Conservation (phyloP, 2,888 invertebrate genomes). For the Pandemis corylana region DNA sequence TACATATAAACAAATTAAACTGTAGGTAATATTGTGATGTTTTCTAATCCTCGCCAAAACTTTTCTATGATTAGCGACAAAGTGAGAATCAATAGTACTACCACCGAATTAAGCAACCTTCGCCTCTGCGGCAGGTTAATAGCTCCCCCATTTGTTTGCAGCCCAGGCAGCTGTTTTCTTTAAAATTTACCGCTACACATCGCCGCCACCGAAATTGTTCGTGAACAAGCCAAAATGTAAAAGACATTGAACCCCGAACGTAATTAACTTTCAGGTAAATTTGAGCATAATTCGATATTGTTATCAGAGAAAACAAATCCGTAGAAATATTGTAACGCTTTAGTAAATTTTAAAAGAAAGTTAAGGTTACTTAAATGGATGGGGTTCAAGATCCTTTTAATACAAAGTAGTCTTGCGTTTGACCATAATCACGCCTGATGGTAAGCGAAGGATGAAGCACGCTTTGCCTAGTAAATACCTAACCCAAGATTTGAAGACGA, state of each 20-base stretch:
- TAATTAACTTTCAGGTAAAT: slow-evolving; percentile 33
- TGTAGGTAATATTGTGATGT: background rate
- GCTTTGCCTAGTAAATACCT: no score
- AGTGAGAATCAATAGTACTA: slow-evolving; percentile 30
- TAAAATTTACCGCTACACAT: slow-evolving; percentile 48
- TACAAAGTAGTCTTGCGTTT: background rate
- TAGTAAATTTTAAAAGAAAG: background rate
- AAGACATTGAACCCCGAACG: slow-evolving; percentile 27
- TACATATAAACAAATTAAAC: background rate
- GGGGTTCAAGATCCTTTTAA: background rate
- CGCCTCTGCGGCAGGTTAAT: slow-evolving; percentile 48
- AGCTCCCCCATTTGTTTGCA: slow-evolving; percentile 52
- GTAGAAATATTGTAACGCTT: background rate
- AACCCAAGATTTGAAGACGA: no score
- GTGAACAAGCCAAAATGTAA: slow-evolving; percentile 44
- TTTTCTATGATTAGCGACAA: background rate
- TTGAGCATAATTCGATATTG: slow-evolving; percentile 10
- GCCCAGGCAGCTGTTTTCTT: slow-evolving; percentile 50
- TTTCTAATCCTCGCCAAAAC: slow-evolving; percentile 6
- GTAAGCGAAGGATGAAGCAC: no score
- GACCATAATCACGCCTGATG: no score
- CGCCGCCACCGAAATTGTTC: slow-evolving; percentile 46
- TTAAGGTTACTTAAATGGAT: background rate
- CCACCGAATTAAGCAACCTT: slow-evolving; percentile 44
- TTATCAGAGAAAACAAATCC: background rate